Evolutionary conservation across 2,797 vertebrate genomes (phyloP).

Genomic region (Schizothorax lantsangensis): DNA sequence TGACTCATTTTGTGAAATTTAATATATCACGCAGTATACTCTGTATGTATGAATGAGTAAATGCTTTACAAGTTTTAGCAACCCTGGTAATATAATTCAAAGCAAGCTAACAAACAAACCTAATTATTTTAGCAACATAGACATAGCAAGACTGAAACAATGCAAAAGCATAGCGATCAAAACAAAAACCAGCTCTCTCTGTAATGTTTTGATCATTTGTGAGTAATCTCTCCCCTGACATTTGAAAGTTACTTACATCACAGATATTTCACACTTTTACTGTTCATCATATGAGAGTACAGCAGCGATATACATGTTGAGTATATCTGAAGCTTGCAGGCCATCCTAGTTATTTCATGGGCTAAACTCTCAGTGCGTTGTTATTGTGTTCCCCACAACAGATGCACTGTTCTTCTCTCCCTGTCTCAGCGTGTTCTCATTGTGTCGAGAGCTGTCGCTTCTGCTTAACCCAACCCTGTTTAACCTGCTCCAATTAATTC

Average conservation of each 20-base stretch:
- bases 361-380: slow-evolving; percentile 50
- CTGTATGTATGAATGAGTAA: neutral
- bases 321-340: neutral
- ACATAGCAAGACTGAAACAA: slow-evolving; percentile 12
- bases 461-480: slow-evolving; percentile 61
- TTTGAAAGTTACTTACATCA: slow-evolving; percentile 26
- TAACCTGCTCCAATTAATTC: slow-evolving; percentile 76
- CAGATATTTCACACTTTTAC: slow-evolving; percentile 18
- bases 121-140: neutral
- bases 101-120: neutral
- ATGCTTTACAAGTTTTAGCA: neutral
- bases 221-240: slow-evolving; percentile 30
- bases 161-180: slow-evolving; percentile 13
- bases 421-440: slow-evolving; percentile 70
- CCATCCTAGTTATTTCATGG: slow-evolving; percentile 49
- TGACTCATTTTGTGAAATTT: neutral
- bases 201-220: slow-evolving; percentile 30
- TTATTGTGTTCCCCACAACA: slow-evolving; percentile 50
- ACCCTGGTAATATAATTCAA: neutral
- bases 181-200: slow-evolving; percentile 17
- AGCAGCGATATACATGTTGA: neutral
- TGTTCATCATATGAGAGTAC: neutral
- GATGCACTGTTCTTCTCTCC: slow-evolving; percentile 48
- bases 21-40: neutral
- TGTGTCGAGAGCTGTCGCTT: slow-evolving; percentile 74